Percentiles rank a stretch among this genome's conserved stretches.
These are phyloP conservation scores for Apus apus DNA, from an alignment of 2,113 vertebrate species.

Conservation along the genomic window DNA sequence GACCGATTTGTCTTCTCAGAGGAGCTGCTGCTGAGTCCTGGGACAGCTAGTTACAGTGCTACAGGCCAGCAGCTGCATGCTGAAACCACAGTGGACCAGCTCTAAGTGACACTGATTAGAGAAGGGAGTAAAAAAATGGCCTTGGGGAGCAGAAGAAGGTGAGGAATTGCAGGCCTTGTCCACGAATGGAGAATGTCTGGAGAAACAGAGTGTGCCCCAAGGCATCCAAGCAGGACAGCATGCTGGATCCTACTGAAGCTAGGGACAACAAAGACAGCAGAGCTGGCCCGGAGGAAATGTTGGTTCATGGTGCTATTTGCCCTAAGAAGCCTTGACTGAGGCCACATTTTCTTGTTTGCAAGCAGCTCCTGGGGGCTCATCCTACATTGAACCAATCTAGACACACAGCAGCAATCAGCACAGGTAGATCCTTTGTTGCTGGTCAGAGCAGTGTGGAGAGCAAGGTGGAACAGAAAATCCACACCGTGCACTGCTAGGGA, in stretches of 20 bases:
- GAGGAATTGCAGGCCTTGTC: neutral
- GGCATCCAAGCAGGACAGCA: accelerated
- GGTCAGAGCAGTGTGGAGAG: neutral
- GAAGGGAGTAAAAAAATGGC: neutral
- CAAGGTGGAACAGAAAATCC: neutral
- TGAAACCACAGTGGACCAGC: neutral
- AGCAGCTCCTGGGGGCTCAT: neutral
- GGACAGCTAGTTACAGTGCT: constrained; percentile 7
- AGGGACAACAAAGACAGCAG: neutral
- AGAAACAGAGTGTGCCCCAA: neutral
- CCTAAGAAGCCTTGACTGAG: neutral
- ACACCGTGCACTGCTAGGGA: neutral
- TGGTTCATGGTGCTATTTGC: neutral
- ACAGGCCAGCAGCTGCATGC: neutral
- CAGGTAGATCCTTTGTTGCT: neutral
- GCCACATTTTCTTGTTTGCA: neutral
- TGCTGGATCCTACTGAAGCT: neutral
- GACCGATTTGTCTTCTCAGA: constrained; percentile 63
- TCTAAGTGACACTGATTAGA: constrained; percentile 2
- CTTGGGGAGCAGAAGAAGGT: neutral
- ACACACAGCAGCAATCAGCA: neutral
- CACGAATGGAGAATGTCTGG: neutral
- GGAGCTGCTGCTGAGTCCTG: constrained; percentile 47
- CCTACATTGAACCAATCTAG: neutral
- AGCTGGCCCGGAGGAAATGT: neutral